Base-by-base conservation (phyloP, 2,113 vertebrate species). In the Illadopsis cleaveri region DNA sequence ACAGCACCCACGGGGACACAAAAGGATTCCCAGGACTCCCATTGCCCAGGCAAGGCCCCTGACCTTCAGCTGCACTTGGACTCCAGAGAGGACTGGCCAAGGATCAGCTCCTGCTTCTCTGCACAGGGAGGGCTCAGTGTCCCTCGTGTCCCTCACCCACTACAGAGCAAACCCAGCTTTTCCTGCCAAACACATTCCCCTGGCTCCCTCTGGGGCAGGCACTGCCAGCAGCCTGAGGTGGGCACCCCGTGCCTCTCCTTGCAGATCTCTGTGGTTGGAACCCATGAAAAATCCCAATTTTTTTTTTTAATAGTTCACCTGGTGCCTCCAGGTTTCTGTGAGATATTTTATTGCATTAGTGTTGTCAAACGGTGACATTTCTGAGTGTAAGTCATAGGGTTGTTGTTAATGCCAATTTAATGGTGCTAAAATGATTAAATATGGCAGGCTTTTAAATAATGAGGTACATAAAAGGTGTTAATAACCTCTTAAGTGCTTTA, bases 401-500 rank as follows among this genome's bases (percentile, higher is more conserved):
- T 97, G 98, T 97, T 98, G 98, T 96, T 98, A 97, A 97, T 97
- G 88, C 96, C 92, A 95, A 94, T 96, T 98, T 98, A 97, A 98
- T 95, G 96, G 97, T 84, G 97, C 96, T 98, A 97, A 97, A 96
- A 97, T 97, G 97, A 98, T 98, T 97, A 97, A 97, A 97, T 91
- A 86, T 94, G 97, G 96, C 97, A 97, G 96, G 94, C 96, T 98
- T 97, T 97, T 94, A 96, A 97, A 98, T 97, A 98, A 97, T 88
- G 97, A 97, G 97, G 97, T 97, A 96, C 97, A 95, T 97, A 97
- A 97, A 98, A 98, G 98, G 98, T 98, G 98, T 97, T 98, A 98
- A 98, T 98, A 97, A 98, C 96, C 94, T 97, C 95, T 96, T 98
- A 98, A 98, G 98, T 92, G 97, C 97, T 97, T 97, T 96, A 86